These are phyloP conservation scores for Scatophagus argus DNA, from an alignment of 2,113 vertebrate genomes.

Conservation along the genomic window DNA sequence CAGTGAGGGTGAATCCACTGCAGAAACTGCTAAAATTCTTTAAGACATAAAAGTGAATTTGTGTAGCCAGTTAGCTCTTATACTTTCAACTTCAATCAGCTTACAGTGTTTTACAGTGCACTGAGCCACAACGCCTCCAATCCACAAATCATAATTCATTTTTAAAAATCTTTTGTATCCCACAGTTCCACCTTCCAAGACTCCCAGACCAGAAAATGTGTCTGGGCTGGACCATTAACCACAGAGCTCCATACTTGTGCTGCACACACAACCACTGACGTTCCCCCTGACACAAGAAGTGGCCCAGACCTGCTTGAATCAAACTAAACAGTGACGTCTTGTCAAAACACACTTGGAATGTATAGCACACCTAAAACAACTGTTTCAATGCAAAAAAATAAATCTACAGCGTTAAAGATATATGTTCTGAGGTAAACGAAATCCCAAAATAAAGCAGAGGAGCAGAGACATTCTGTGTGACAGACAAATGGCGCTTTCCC, in stretches of 20 bases:
- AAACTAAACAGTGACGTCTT: slow-evolving; percentile 21
- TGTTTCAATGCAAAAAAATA: slow-evolving; percentile 5
- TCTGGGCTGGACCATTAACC: slow-evolving; percentile 59
- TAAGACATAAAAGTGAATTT: background rate
- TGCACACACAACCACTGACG: slow-evolving; percentile 50
- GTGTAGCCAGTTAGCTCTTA: background rate
- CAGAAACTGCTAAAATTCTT: background rate
- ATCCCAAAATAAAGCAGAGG: slow-evolving; percentile 36
- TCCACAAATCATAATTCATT: slow-evolving; percentile 50
- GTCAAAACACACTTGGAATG: slow-evolving; percentile 42
- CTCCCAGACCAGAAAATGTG: slow-evolving; percentile 62
- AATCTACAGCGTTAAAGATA: slow-evolving; percentile 34
- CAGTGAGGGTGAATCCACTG: background rate
- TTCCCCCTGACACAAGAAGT: slow-evolving; percentile 24
- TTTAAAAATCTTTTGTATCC: slow-evolving; percentile 39
- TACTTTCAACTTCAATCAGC: background rate
- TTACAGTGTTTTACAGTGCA: slow-evolving; percentile 36
- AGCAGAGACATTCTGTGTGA: slow-evolving; percentile 42
- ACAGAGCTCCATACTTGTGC: slow-evolving; percentile 43
- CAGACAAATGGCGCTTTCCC: slow-evolving; percentile 68
- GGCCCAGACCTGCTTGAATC: slow-evolving; percentile 48
- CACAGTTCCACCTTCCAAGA: slow-evolving; percentile 47
- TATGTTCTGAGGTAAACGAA: slow-evolving; percentile 39
- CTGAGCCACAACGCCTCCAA: slow-evolving; percentile 5
- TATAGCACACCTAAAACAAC: slow-evolving; percentile 2